phyloP scores from a whole-genome alignment of 2,888 invertebrate genomes.

The Myopa tessellatipennis region DNA sequence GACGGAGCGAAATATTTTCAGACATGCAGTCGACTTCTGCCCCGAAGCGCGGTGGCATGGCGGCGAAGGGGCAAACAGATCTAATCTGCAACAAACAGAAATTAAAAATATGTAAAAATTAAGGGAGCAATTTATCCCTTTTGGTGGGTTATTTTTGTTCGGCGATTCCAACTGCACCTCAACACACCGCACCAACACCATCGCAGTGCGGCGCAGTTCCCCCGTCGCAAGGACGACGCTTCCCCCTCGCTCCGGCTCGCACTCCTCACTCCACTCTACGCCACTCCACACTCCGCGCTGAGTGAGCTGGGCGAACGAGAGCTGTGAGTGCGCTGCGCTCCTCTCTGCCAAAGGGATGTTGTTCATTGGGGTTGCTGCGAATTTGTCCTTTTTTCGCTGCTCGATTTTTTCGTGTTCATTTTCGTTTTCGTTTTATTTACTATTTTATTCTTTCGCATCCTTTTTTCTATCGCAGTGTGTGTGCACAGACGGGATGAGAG shows the following conservation, averaged over 20 bases:
- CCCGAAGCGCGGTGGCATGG: neutral
- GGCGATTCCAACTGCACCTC: constrained; percentile 46
- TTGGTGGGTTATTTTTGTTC: constrained; percentile 55
- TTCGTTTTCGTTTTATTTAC: constrained; percentile 16
- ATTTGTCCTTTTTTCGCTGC: constrained; percentile 37
- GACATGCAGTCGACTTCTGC: neutral
- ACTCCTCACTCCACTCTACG: neutral
- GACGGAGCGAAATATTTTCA: neutral
- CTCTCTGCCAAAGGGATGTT: constrained; percentile 37
- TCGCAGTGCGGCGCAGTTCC: neutral
- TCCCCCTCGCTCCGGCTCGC: constrained; percentile 14
- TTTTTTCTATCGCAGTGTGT: constrained; percentile 45
- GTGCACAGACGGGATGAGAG: constrained; percentile 43
- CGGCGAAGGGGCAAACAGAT: neutral
- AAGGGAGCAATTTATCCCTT: constrained; percentile 53
- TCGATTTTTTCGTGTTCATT: constrained; percentile 24
- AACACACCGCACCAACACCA: constrained; percentile 32
- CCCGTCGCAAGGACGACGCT: constrained; percentile 28
- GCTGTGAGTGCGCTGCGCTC: neutral
- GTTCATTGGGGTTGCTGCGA: constrained; percentile 46
- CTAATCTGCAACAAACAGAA: constrained; percentile 42
- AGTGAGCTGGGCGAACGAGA: neutral
- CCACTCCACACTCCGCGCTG: constrained; percentile 1
- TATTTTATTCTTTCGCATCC: constrained; percentile 47
- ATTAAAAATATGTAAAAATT: constrained; percentile 48